A percentile compares a stretch with the other conserved stretches of the same genome.
Evolutionary conservation across 2,888 invertebrate species (phyloP).

Genomic region (Aleiodes testaceus): DNA sequence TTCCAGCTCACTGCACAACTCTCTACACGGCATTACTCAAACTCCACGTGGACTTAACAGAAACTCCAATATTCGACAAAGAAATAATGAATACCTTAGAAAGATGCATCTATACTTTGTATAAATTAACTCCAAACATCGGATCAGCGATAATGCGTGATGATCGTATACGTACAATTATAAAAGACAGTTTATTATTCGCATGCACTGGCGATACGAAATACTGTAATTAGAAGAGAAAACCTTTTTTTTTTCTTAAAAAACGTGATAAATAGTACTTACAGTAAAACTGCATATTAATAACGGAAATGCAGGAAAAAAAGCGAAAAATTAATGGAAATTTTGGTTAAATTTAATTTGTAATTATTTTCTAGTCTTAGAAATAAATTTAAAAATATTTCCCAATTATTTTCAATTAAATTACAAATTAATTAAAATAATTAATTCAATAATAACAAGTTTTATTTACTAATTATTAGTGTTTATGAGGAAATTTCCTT

Average conservation of each 20-base stretch:
- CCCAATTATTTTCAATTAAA: neutral
- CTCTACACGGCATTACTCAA: constrained; percentile 64
- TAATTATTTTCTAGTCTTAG: constrained; percentile 47
- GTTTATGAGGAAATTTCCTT: no score
- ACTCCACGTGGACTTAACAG: constrained; percentile 62
- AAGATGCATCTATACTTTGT: constrained; percentile 63
- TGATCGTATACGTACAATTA: constrained; percentile 60
- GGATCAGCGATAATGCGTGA: constrained; percentile 61
- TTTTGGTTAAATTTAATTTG: constrained; percentile 37
- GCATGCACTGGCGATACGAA: constrained; percentile 60
- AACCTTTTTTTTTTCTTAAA: no score
- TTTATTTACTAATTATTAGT: no score
- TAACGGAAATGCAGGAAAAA: neutral
- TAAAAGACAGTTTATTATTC: constrained; percentile 60
- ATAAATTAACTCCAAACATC: constrained; percentile 60
- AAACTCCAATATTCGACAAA: constrained; percentile 64
- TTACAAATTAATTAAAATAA: no score
- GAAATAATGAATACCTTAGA: constrained; percentile 63
- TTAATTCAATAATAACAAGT: no score
- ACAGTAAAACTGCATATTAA: constrained; percentile 24
- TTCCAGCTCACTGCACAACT: constrained; percentile 59
- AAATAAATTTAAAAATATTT: constrained; percentile 48
- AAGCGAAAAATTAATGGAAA: no score
- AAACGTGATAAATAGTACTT: constrained; percentile 45
- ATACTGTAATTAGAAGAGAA: constrained; percentile 58